Evolutionary conservation across 2,113 vertebrate genomes (phyloP).

Genomic region (Bubo bubo): DNA sequence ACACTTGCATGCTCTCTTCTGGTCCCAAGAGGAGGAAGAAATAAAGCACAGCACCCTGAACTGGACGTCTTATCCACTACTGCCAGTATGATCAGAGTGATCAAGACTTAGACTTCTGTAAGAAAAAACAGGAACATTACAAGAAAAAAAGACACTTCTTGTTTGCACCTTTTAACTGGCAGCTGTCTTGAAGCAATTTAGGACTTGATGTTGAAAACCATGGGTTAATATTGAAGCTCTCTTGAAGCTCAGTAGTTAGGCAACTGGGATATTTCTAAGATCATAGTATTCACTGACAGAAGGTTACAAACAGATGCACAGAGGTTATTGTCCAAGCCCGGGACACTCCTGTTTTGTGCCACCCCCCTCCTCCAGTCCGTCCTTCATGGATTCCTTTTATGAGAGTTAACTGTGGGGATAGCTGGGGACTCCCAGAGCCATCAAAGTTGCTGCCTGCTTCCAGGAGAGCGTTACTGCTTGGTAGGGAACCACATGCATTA

Average conservation of each 20-base stretch:
- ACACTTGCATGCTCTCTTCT: background rate
- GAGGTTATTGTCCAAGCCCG: background rate
- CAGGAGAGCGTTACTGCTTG: accelerated
- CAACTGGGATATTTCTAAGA: background rate
- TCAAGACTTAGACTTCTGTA: background rate
- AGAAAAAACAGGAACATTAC: background rate
- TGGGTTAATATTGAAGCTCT: background rate
- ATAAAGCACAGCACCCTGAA: background rate
- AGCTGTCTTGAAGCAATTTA: background rate
- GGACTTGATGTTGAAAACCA: background rate
- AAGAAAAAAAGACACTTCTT: background rate
- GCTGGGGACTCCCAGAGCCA: background rate
- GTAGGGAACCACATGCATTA: background rate
- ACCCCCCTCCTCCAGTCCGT: background rate
- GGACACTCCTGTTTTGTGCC: background rate
- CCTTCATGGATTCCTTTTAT: background rate
- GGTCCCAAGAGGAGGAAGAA: background rate
- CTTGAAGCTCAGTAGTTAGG: background rate
- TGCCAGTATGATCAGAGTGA: background rate
- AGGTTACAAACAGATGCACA: background rate
- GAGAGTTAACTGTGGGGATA: background rate
- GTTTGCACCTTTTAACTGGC: background rate
- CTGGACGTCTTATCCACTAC: background rate
- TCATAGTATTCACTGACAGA: background rate
- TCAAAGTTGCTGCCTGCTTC: background rate